Conservation (phyloP, 2,888 invertebrate species). For the Serripes groenlandicus region DNA sequence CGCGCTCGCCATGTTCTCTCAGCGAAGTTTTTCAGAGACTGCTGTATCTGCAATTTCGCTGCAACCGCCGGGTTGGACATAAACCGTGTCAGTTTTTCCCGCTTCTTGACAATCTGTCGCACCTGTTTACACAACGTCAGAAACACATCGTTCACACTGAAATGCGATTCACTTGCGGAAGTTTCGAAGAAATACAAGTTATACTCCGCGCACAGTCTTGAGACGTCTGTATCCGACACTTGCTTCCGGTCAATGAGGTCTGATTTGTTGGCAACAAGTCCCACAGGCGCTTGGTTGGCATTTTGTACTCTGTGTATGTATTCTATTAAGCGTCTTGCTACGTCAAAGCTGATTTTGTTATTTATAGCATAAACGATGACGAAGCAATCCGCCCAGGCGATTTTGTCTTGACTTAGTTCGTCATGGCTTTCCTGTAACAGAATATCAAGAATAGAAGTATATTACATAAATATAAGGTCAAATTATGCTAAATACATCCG, state of each 20-base stretch:
- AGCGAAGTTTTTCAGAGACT: slow-evolving; percentile 78
- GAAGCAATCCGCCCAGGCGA: slow-evolving; percentile 82
- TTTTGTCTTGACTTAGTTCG: slow-evolving; percentile 69
- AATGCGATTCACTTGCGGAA: slow-evolving; percentile 78
- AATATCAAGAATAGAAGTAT: neutral
- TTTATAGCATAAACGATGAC: slow-evolving; percentile 80
- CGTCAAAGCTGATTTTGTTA: slow-evolving; percentile 73
- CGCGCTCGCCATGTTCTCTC: slow-evolving; percentile 78
- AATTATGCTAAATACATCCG: no score
- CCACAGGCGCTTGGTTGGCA: slow-evolving; percentile 73
- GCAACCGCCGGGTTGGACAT: slow-evolving; percentile 80
- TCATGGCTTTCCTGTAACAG: neutral
- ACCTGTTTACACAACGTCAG: slow-evolving; percentile 71
- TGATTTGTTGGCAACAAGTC: slow-evolving; percentile 79
- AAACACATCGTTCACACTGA: slow-evolving; percentile 74
- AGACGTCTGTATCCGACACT: slow-evolving; percentile 74
- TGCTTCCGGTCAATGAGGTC: slow-evolving; percentile 79
- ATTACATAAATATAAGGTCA: no score
- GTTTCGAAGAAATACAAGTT: slow-evolving; percentile 74
- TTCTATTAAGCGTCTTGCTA: slow-evolving; percentile 70
- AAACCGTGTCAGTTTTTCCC: slow-evolving; percentile 78
- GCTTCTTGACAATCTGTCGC: slow-evolving; percentile 71
- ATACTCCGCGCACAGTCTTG: slow-evolving; percentile 71
- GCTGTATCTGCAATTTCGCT: slow-evolving; percentile 79
- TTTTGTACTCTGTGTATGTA: slow-evolving; percentile 69